Conservation (phyloP, 1,140 invertebrate species). For the Musca domestica region DNA sequence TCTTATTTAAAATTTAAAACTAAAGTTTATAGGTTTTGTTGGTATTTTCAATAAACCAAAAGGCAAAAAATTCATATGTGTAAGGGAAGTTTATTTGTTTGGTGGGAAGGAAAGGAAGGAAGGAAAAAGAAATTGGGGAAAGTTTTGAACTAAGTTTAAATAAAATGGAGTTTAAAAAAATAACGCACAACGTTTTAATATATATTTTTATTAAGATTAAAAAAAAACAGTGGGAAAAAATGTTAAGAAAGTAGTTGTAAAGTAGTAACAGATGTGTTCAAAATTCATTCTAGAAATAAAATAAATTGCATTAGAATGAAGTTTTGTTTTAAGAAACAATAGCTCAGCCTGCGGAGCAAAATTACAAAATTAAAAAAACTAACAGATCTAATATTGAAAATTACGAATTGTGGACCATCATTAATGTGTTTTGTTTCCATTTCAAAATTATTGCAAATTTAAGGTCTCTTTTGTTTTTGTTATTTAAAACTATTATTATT, state of each 20-base stretch:
- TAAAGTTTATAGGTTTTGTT: background rate
- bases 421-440: too few relatives aligned
- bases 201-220: background rate
- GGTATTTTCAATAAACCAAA: conserved; percentile 16
- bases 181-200: background rate
- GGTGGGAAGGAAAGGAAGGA: too few relatives aligned
- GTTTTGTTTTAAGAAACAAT: background rate
- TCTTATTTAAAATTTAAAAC: conserved; percentile 13
- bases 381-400: too few relatives aligned
- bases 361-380: background rate
- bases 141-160: too few relatives aligned
- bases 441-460: too few relatives aligned
- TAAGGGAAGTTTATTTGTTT: background rate
- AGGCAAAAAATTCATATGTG: conserved; percentile 9
- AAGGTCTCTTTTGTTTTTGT: too few relatives aligned
- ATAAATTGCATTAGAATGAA: background rate
- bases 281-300: background rate
- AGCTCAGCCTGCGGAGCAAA: conserved; percentile 11
- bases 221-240: background rate
- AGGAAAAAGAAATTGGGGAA: too few relatives aligned
- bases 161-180: background rate
- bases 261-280: background rate
- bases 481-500: too few relatives aligned
- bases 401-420: too few relatives aligned
- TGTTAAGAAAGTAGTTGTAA: background rate